Base-by-base conservation (phyloP, 2,797 vertebrate species). In the Microcaecilia unicolor region DNA sequence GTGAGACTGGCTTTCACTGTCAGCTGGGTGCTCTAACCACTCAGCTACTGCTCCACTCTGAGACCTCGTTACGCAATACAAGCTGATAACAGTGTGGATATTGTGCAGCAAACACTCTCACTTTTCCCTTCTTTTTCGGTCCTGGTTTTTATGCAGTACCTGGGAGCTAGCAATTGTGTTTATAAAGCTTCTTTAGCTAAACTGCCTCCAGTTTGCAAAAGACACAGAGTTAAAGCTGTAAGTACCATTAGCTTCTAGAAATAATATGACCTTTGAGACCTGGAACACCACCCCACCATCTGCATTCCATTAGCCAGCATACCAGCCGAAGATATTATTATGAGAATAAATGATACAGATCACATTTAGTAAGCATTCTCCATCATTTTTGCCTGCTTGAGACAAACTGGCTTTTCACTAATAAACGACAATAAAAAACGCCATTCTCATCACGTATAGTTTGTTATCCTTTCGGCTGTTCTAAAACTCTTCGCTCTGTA, bases 251-350 rank as follows among this genome's bases (percentile, higher is more conserved):
- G 31, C 37, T 48, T 31, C 28, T 42, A 37, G 31, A 44, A 43
- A 51, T 54, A 61, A 61, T 48, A 17, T 15, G 59, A 57, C 49
- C 46, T 57, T 25, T 37, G 51, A 55, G 46, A 26, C 44, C 54
- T 47, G 28, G 26, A 61, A 42, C 47, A 27, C 48, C 31, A 44
- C 43, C 53, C 25, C 37, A 42, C 14, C 34, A 47, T 47, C 46
- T 61, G 28, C 54, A 59, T 51, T 36, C 37, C 28, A 49, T 34
- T 44, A 19, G 29, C 9, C 23, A 25, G 18, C 46, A 20, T 18
- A 29, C 58, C 44, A 22, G 40, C 12, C 22, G 34, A 34, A 28
- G 31, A 28, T 38, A 37, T 41, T 41, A 48, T 58, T 44, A 19
- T 55, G 44, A 44, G 57, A 52, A 58, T 35, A 51, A 51, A 36